A percentile compares a stretch with the other conserved stretches of the same genome.
Conservation (phyloP, 1,140 invertebrate genomes). For the Gerris buenoi region DNA sequence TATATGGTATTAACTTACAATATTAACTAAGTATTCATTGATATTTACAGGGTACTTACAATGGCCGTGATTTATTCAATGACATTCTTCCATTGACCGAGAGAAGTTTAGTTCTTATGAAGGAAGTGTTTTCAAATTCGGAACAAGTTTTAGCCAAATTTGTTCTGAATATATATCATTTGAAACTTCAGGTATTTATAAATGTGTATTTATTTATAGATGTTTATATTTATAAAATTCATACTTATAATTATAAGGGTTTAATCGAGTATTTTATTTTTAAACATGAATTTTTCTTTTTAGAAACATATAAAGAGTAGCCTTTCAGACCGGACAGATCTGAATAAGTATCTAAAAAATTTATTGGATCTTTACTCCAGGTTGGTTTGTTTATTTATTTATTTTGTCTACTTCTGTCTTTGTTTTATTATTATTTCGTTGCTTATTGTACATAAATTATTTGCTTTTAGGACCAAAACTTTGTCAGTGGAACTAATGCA, state of each 20-base stretch:
- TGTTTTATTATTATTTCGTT: too few relatives aligned
- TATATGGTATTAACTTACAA: too few relatives aligned
- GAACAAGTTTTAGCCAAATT: constrained; percentile 97
- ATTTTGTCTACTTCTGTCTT: too few relatives aligned
- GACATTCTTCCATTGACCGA: constrained; percentile 82
- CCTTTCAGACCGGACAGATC: constrained; percentile 60
- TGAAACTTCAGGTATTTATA: constrained; percentile 66
- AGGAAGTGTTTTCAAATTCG: constrained; percentile 88
- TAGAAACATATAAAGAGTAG: constrained; percentile 66
- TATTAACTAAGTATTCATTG: constrained; percentile 21
- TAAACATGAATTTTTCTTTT: constrained; percentile 24
- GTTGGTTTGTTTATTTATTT: too few relatives aligned
- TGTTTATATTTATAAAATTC: too few relatives aligned
- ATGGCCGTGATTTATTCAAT: constrained; percentile 75
- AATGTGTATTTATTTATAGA: too few relatives aligned
- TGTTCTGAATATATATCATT: constrained; percentile 88
- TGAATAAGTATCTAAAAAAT: constrained; percentile 74
- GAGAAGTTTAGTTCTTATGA: constrained; percentile 74
- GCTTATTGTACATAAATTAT: too few relatives aligned
- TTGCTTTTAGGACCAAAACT: constrained; percentile 53
- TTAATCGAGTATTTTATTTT: too few relatives aligned
- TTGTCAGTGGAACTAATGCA: constrained; percentile 52
- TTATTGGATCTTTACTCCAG: constrained; percentile 80
- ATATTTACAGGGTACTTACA: constrained; percentile 45
- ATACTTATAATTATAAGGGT: too few relatives aligned